phyloP scores from a whole-genome alignment of 2,888 invertebrate species.

The Eupithecia insigniata region DNA sequence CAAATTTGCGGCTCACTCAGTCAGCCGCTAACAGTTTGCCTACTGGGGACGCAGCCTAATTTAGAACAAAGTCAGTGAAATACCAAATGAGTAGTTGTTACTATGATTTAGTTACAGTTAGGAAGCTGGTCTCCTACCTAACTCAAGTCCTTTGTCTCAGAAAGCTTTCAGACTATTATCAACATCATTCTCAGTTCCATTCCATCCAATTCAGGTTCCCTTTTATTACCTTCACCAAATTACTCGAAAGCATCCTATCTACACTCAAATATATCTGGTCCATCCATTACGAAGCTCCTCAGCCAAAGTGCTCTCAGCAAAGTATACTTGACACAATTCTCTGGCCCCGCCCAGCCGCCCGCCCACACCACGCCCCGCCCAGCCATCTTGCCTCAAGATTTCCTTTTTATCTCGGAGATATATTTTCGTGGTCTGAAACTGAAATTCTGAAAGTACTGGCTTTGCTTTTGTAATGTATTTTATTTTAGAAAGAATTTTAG shows the following conservation, averaged over 20 bases:
- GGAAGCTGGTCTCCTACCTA: not conserved
- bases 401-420: slow-evolving; percentile 52
- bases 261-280: slow-evolving; percentile 41
- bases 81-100: not conserved
- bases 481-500: slow-evolving; percentile 16
- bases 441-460: slow-evolving; percentile 45
- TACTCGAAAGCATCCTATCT: slow-evolving; percentile 34
- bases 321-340: slow-evolving; percentile 71
- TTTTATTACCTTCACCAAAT: slow-evolving; percentile 44
- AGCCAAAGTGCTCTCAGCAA: slow-evolving; percentile 56
- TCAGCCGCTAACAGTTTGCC: too few relatives aligned
- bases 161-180: slow-evolving; percentile 10
- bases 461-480: slow-evolving; percentile 29
- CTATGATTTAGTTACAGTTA: too few relatives aligned
- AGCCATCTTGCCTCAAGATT: slow-evolving; percentile 44
- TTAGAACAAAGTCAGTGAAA: not conserved
- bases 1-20: too few relatives aligned
- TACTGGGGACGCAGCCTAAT: too few relatives aligned
- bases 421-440: slow-evolving; percentile 54
- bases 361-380: slow-evolving; percentile 57
- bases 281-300: slow-evolving; percentile 55
- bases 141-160: slow-evolving; percentile 2
- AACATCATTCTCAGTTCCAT: slow-evolving; percentile 19
- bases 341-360: slow-evolving; percentile 62
- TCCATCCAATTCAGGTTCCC: slow-evolving; percentile 33